Percentiles rank a stretch among this genome's conserved stretches.
phyloP scores from a whole-genome alignment of 1,140 invertebrate genomes.

The Meteorus sp. region DNA sequence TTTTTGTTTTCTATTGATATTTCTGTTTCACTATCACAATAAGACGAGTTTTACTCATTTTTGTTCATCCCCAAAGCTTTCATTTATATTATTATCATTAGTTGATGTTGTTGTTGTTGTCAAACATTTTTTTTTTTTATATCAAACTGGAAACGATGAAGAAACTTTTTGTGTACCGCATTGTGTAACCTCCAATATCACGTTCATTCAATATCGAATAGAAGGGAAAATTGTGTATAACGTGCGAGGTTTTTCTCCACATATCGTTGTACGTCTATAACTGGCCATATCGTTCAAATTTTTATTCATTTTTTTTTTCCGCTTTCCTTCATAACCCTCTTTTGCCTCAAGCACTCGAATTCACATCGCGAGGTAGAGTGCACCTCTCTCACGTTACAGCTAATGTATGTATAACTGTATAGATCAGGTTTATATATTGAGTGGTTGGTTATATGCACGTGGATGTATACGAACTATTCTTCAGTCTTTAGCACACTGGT shows the following conservation, averaged over 20 bases:
- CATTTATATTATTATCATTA: no score
- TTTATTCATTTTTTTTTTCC: slow-evolving; percentile 4
- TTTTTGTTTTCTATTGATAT: no score
- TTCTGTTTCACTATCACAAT: no score
- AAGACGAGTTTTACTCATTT: no score
- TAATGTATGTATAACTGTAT: neutral
- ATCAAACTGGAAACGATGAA: no score
- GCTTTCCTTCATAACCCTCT: neutral
- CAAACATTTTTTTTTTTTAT: no score
- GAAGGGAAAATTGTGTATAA: neutral
- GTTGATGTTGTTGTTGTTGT: no score
- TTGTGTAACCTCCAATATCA: slow-evolving; percentile 12
- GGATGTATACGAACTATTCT: neutral
- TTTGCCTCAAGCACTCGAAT: neutral
- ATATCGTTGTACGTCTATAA: neutral
- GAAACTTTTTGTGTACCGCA: neutral
- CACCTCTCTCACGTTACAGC: neutral
- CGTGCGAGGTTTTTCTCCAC: neutral
- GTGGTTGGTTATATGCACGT: no score
- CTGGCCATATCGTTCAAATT: neutral
- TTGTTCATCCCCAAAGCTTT: no score
- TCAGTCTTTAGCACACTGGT: slow-evolving; percentile 8
- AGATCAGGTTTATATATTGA: no score
- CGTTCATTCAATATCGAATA: slow-evolving; percentile 6
- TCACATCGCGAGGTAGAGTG: slow-evolving; percentile 6